phyloP scores from a whole-genome alignment of 1,140 invertebrate species.

The Bombus huntii region DNA sequence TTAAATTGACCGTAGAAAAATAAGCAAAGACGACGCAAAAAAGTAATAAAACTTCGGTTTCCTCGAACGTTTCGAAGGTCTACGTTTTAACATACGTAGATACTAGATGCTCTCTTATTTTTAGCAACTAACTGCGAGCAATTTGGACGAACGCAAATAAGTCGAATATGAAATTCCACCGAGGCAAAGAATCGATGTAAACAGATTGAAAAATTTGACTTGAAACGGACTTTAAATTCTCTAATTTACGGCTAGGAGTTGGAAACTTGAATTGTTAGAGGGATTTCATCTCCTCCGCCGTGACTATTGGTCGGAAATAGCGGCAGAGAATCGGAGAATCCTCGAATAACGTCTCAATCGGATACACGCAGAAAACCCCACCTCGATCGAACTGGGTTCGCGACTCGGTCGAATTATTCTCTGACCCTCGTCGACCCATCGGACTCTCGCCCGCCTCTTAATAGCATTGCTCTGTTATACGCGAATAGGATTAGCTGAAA shows the following conservation, averaged over 20 bases:
- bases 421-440: conserved; percentile 39
- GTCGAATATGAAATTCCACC: background rate
- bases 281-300: background rate
- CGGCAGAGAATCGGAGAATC: conserved; percentile 11
- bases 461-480: conserved; percentile 74
- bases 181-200: too few species aligned
- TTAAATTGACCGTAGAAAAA: too few species aligned
- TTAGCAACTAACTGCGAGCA: background rate
- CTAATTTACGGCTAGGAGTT: background rate
- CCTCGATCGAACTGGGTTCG: conserved; percentile 54
- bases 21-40: too few species aligned
- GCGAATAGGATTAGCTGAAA: conserved; percentile 67
- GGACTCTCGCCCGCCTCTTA: conserved; percentile 71
- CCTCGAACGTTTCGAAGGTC: too few species aligned
- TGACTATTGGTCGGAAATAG: background rate
- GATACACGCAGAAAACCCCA: conserved; percentile 29
- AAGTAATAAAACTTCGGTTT: background rate
- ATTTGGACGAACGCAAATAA: background rate
- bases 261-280: background rate
- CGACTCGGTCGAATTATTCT: conserved; percentile 68
- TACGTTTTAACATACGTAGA: too few species aligned
- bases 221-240: background rate
- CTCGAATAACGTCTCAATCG: conserved; percentile 74
- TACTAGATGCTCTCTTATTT: background rate
- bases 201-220: too few species aligned